These are phyloP conservation scores for Colletes collaris DNA, from an alignment of 2,888 invertebrate species.

Conservation along the genomic window DNA sequence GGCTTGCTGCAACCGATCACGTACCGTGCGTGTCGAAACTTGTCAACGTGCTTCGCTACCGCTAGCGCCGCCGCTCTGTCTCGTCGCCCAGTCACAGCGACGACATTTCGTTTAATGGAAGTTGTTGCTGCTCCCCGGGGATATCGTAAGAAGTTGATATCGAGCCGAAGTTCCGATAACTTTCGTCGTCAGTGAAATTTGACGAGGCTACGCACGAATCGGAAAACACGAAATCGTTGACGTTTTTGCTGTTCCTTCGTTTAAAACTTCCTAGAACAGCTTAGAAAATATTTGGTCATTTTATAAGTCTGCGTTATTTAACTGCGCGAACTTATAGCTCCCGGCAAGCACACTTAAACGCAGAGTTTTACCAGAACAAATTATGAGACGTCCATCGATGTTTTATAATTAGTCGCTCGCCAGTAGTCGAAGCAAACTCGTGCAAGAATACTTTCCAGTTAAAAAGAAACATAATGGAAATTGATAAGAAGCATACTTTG, in stretches of 20 bases:
- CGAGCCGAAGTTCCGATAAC: constrained; percentile 6
- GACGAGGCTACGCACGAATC: background rate
- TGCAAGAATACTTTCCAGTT: too few species aligned
- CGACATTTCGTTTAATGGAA: constrained; percentile 38
- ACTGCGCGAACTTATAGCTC: too few species aligned
- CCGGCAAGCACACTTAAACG: too few species aligned
- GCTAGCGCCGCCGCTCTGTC: constrained; percentile 37
- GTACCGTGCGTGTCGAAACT: constrained; percentile 53
- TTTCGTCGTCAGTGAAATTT: constrained; percentile 1
- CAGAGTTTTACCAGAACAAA: too few species aligned
- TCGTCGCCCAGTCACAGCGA: constrained; percentile 35
- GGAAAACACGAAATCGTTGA: too few species aligned
- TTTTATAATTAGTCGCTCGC: too few species aligned
- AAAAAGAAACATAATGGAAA: too few species aligned
- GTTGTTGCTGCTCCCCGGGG: constrained; percentile 37
- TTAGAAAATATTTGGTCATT: too few species aligned
- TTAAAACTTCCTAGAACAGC: background rate
- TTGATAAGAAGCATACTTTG: too few species aligned
- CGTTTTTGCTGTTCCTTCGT: background rate
- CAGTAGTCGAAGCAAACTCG: too few species aligned
- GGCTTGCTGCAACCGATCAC: constrained; percentile 79
- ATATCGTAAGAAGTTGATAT: background rate
- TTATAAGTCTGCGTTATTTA: too few species aligned
- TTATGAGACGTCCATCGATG: too few species aligned
- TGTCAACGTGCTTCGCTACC: constrained; percentile 54